Conservation (phyloP, 2,113 vertebrate species). For the Cinclus cinclus region DNA sequence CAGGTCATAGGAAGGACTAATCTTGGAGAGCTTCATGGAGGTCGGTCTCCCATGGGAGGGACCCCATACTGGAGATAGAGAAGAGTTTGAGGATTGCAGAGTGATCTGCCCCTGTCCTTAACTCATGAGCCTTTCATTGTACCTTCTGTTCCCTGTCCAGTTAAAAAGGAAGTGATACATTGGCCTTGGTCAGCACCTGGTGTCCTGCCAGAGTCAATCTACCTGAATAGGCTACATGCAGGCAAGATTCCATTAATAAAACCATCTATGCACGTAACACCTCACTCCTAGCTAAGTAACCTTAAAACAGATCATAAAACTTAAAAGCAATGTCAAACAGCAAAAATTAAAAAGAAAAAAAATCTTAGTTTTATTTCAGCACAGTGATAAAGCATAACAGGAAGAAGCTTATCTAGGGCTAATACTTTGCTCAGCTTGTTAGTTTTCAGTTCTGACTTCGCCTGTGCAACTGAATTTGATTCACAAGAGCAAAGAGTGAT, state of each 20-base stretch:
- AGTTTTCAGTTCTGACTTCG: not conserved
- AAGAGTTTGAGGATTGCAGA: not conserved
- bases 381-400: not conserved
- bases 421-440: not conserved
- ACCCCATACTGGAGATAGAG: not conserved
- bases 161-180: not conserved
- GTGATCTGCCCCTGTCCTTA: not conserved
- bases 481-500: not conserved
- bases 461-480: not conserved
- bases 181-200: not conserved
- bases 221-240: not conserved
- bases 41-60: fast-evolving
- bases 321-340: not conserved
- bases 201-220: not conserved
- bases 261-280: not conserved
- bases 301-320: not conserved
- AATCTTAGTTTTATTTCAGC: not conserved
- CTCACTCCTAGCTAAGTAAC: not conserved
- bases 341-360: not conserved
- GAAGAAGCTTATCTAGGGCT: not conserved
- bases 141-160: not conserved
- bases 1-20: not conserved
- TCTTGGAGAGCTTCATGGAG: not conserved
- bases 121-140: not conserved
- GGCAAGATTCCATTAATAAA: not conserved